Base-by-base conservation (phyloP, 37 sponge, comb jelly and placozoan genomes). In the Lycopodina hypogea region DNA sequence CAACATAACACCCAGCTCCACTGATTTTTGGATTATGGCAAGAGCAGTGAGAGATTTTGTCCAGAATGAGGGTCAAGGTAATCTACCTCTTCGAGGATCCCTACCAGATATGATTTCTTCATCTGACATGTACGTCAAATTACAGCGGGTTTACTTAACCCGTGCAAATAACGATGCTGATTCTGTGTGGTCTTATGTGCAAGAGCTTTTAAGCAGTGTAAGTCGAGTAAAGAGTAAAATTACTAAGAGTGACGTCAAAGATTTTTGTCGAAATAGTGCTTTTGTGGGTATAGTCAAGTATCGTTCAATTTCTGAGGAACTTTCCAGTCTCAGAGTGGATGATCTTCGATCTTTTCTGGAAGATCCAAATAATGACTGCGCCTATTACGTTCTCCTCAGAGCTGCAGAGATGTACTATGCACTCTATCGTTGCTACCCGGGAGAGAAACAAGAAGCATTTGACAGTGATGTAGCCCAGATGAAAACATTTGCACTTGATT, bases 71-170 rank as follows among this genome's bases (percentile, higher is more conserved):
- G 90, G 89, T 34, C 23, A 55, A n/a, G 99, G 99, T 6, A 53
- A 69, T 22, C 72, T 98, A 1, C 99, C 99, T 1, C 76, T 98
- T 0, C 89, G 96, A 37, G 99, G 99, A 12, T 89, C 96, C n/a
- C 82, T 98, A 37, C 94, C 90, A 22, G 99, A 98, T 75, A 98
- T 98, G 99, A 95, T 87, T 30, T 84, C 96, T 19, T 88, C 86
- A 69, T 91, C 96, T 26, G 73, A 89, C 41, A 80, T 88, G 78
- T 98, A 93, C 69, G 87, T 98, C 0, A 78, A 88, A 14, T 82
- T 98, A 2, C 96, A 92, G 77, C 75, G 83, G 14, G 73, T 90
- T 15, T 93, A 97, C 59, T 90, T 86, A 35, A 33, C 69, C 1
- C 73, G 87, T 68, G 90, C 94, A 36, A 76, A 69, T 37, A 42